phyloP scores from a whole-genome alignment of 1,140 invertebrate species.

The Luehdorfia chinensis region DNA sequence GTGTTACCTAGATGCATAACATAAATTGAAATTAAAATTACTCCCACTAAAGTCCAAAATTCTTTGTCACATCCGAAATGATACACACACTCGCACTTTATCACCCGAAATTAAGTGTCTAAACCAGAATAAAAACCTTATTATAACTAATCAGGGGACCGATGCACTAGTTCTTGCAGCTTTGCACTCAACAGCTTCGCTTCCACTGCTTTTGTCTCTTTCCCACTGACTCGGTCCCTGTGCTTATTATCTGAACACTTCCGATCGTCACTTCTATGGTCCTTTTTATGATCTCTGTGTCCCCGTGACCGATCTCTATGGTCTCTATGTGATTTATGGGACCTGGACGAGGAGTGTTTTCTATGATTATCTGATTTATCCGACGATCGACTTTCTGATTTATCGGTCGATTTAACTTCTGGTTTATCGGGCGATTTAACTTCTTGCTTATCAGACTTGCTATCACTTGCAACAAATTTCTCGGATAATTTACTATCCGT shows the following conservation, averaged over 20 bases:
- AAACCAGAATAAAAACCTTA: background rate
- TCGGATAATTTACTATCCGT: background rate
- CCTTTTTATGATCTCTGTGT: conserved; percentile 48
- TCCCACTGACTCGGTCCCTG: conserved; percentile 32
- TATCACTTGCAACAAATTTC: background rate
- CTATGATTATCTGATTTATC: conserved; percentile 51
- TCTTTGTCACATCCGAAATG: background rate
- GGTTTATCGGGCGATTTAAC: conserved; percentile 10
- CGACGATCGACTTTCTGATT: conserved; percentile 18
- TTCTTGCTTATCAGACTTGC: conserved; percentile 16
- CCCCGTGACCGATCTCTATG: conserved; percentile 50
- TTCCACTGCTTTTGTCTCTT: conserved; percentile 21
- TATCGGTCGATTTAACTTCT: conserved; percentile 20
- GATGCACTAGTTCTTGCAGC: conserved; percentile 52
- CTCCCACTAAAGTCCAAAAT: conserved; percentile 1
- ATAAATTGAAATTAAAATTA: too few species aligned
- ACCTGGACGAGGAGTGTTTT: conserved; percentile 52
- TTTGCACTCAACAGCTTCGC: conserved; percentile 38
- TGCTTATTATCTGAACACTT: conserved; percentile 41
- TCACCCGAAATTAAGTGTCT: conserved; percentile 3
- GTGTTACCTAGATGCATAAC: too few species aligned
- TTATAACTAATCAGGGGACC: conserved; percentile 51
- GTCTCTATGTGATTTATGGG: conserved; percentile 46
- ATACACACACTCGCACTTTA: conserved; percentile 20
- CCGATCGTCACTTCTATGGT: conserved; percentile 46